Evolutionary conservation across 2,113 vertebrate species (phyloP), one percentile per base, ranked within the genome.

Genomic region (Hypocryptadius cinnamomeus): DNA sequence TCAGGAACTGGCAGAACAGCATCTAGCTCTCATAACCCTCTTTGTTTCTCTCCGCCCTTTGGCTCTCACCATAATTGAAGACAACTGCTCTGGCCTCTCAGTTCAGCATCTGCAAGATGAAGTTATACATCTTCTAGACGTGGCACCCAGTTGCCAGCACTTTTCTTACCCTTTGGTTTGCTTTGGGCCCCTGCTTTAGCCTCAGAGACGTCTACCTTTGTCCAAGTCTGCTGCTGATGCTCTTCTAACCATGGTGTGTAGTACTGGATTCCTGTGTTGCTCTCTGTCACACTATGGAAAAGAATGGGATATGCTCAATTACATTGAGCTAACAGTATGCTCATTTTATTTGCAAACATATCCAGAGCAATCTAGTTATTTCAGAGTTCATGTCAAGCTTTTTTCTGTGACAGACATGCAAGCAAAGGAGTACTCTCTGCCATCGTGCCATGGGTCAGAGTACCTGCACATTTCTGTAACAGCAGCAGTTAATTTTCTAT

Each of bases 81-180:
- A 96, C 94, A 97, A 97, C 94, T 96, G 95, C 90, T 95, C 60
- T 95, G 95, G 87, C 79, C 48, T 64, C 45, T 95, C 82, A 60
- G 33, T 79, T 92, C 59, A 74, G 66, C 87, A 78, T 92, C 63
- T 94, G 90, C 50, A 84, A 91, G 89, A 96, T 91, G 85, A 96
- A 95, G 72, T 94, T 92, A 64, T 65, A 90, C 64, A 51, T 94
- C 68, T 89, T 92, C 56, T 82, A 95, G 87, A 92, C 2, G 0
- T 95, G 93, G 82, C 73, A 93, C 85, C 56, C 53, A 56, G 63
- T 61, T 94, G 85, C 82, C 91, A 93, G 79, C 42, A 82, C 54
- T 78, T 68, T 87, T 89, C 73, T 59, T 90, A 72, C 53, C 54
- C 79, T 81, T 61, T 80, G 77, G 27, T 64, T 21, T 61, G 60